Evolutionary conservation across 2,888 invertebrate species (phyloP), one percentile per base, ranked within the genome.

Genomic region (Cryptus viduatorius): DNA sequence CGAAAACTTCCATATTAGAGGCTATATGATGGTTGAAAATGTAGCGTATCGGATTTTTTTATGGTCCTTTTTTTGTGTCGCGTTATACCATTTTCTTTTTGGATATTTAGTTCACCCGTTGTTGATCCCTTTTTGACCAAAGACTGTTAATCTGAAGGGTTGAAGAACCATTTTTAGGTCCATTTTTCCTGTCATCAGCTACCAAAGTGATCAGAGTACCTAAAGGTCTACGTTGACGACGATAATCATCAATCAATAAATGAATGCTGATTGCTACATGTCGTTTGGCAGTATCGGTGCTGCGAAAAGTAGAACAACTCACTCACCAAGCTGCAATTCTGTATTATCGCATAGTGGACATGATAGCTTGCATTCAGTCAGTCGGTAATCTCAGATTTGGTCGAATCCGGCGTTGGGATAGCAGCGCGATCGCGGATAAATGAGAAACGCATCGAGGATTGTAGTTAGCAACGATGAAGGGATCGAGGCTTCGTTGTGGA

Each of bases 21-120:
- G 71, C 81, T 80, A 85, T 83, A 79, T 82, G 77, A 83, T 86
- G 86, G 85, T 86, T 86, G 83, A 86, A 83, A 79, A 79, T 79
- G 81, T 37, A 77, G 85, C 85, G 86, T 86, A 78, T 85, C 86
- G 82, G 79, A 84, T 86, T 78, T 82, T 79, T 61, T 73, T 61
- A 68, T 76, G 71, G 24, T 59, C 69, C 69, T 71, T 77, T 85
- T 83, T 72, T 72, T 46, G 65, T 68, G n/a, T 72, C 68, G 19
- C 19, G 16, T 31, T 80, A 64, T 65, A 37, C 69, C 31, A 16
- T 68, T 73, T 65, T 48, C 73, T 50, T 65, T 37, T 72, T 19
- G 16, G 29, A 42, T 71, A 48, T 29, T 80, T 12, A 42, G 19
- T 68, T 72, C 73, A 42, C 37, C 42, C 42, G 19, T 3, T 0